Conservation (phyloP, 2,888 invertebrate species). For the Drosophila nr. fundita region DNA sequence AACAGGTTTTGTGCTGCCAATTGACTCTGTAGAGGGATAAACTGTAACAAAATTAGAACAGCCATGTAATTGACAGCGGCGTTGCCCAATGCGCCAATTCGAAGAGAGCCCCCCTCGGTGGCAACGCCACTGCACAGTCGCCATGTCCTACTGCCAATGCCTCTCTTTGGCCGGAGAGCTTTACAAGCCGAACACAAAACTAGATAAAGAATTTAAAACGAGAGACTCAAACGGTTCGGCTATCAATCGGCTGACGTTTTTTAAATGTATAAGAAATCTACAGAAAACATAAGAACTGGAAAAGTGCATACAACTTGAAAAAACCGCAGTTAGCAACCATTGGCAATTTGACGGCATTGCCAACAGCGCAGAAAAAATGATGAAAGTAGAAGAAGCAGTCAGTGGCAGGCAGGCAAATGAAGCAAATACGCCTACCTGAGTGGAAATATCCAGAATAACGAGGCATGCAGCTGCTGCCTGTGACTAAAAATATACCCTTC, state of each 20-base stretch:
- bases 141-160: neutral
- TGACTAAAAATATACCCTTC: conserved; percentile 8
- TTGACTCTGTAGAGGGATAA: neutral
- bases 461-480: conserved; percentile 36
- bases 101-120: neutral
- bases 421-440: conserved; percentile 13
- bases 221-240: neutral
- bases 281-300: neutral
- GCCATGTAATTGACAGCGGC: neutral
- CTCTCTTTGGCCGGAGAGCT: neutral
- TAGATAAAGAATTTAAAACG: neutral
- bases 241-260: neutral
- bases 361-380: conserved; percentile 18
- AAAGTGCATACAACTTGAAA: neutral
- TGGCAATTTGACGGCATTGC: conserved; percentile 35
- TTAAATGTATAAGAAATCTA: neutral
- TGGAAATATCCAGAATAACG: conserved; percentile 35
- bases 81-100: conserved; percentile 9
- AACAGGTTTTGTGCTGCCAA: neutral
- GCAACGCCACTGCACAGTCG: conserved; percentile 15
- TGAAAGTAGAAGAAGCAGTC: neutral
- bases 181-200: neutral
- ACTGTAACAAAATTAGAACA: neutral
- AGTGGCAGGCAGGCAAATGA: neutral
- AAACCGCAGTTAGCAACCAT: neutral